Evolutionary conservation across 2,888 invertebrate genomes (phyloP).

Genomic region (Aleiodes alternator): DNA sequence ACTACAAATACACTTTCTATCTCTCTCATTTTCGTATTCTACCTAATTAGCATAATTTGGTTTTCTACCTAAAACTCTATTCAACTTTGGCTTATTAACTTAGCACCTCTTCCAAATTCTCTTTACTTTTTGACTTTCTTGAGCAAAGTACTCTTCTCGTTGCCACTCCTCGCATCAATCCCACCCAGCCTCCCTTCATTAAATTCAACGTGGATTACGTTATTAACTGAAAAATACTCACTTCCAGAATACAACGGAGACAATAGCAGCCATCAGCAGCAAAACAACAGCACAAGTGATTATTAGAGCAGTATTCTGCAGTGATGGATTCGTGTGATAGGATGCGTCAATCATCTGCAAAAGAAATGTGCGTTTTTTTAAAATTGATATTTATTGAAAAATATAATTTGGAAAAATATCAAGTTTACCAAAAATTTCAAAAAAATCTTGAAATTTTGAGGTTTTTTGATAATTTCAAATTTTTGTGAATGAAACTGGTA

Average conservation of each 20-base stretch:
- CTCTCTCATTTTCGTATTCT: slow-evolving; percentile 62
- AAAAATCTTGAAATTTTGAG: too few relatives aligned
- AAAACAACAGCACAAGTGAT: slow-evolving; percentile 88
- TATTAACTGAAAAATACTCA: slow-evolving; percentile 78
- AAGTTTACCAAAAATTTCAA: too few relatives aligned
- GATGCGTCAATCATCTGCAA: slow-evolving; percentile 92
- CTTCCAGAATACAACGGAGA: slow-evolving; percentile 91
- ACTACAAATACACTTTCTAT: slow-evolving; percentile 38
- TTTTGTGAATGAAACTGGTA: too few relatives aligned
- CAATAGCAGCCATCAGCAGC: slow-evolving; percentile 86
- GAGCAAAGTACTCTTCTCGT: slow-evolving; percentile 5
- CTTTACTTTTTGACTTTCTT: slow-evolving; percentile 44
- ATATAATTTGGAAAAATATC: too few relatives aligned
- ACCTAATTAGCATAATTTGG: slow-evolving; percentile 76
- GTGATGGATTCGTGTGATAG: slow-evolving; percentile 89
- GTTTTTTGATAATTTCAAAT: too few relatives aligned
- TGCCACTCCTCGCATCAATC: neutral
- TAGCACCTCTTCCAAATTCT: slow-evolving; percentile 47
- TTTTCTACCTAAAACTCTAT: slow-evolving; percentile 73
- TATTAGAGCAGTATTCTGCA: slow-evolving; percentile 90
- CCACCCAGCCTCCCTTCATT: neutral
- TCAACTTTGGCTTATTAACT: slow-evolving; percentile 13
- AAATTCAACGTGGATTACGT: neutral
- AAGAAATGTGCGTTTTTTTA: slow-evolving; percentile 60
- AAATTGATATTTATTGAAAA: too few relatives aligned